Evolutionary conservation across 2,113 vertebrate species (phyloP).

Genomic region (Cynopterus brachyotis): DNA sequence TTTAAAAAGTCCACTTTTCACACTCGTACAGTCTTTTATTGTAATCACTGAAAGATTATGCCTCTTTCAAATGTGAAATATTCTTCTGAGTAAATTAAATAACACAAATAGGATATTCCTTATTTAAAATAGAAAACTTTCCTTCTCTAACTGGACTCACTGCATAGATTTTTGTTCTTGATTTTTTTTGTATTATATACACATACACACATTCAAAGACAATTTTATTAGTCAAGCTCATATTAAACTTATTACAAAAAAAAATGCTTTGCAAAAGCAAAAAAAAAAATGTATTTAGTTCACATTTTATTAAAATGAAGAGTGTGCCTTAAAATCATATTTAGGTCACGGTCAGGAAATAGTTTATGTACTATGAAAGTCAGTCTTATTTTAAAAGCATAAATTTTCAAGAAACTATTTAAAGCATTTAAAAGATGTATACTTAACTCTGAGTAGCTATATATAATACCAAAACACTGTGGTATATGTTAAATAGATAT

Average conservation of each 20-base stretch:
- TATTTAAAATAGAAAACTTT: background rate
- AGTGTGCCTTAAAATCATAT: background rate
- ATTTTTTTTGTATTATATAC: background rate
- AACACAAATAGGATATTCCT: background rate
- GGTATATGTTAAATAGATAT: background rate
- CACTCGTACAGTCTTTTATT: background rate
- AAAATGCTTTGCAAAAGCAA: background rate
- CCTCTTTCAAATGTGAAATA: background rate
- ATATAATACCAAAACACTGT: conserved; percentile 24
- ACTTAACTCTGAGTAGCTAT: conserved; percentile 7
- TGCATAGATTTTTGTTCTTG: background rate
- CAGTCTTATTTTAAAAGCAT: background rate
- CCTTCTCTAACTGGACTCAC: background rate
- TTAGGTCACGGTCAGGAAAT: background rate
- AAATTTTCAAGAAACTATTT: conserved; percentile 6
- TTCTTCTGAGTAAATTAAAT: background rate
- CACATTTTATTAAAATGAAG: background rate
- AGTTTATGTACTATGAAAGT: background rate
- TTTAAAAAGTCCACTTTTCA: background rate
- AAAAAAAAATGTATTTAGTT: background rate
- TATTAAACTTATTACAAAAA: background rate
- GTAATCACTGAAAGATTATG: background rate
- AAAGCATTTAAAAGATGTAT: conserved; percentile 24
- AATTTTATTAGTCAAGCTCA: background rate
- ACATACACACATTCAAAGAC: background rate